These are phyloP conservation scores for Pogonus chalceus DNA, from an alignment of 1,140 invertebrate genomes.

Conservation along the genomic window DNA sequence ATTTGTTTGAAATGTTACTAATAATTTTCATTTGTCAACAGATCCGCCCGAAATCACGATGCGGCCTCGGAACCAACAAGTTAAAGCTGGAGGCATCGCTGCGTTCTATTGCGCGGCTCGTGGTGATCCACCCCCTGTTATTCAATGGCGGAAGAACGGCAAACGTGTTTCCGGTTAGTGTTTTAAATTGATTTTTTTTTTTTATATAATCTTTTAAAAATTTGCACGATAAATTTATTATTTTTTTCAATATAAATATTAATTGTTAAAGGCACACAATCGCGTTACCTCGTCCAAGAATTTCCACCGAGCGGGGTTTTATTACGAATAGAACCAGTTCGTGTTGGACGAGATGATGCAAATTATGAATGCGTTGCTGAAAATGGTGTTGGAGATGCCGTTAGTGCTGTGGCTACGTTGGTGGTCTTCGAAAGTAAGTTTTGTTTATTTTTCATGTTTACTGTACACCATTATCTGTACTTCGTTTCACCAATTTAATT, in stretches of 20 bases:
- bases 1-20: too few relatives aligned
- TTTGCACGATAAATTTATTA: too few relatives aligned
- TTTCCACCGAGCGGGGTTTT: conserved; percentile 66
- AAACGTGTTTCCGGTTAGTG: conserved; percentile 71
- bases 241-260: too few relatives aligned
- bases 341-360: conserved; percentile 70
- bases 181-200: neutral
- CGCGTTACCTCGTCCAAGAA: conserved; percentile 59
- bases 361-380: conserved; percentile 93
- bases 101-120: conserved; percentile 90
- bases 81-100: conserved; percentile 80
- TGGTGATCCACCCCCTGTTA: conserved; percentile 78
- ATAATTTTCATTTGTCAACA: conserved; percentile 36
- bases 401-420: conserved; percentile 76
- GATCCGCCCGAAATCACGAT: conserved; percentile 86
- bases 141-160: conserved; percentile 85
- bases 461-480: too few relatives aligned
- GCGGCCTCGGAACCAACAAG: conserved; percentile 75
- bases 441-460: neutral
- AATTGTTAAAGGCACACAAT: conserved; percentile 60
- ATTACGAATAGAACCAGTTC: conserved; percentile 85
- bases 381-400: conserved; percentile 90
- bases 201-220: too few relatives aligned
- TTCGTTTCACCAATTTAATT: conserved; percentile 1
- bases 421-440: conserved; percentile 79